phyloP scores from a whole-genome alignment of 1,140 invertebrate genomes.

The Tetragonula clypearis region DNA sequence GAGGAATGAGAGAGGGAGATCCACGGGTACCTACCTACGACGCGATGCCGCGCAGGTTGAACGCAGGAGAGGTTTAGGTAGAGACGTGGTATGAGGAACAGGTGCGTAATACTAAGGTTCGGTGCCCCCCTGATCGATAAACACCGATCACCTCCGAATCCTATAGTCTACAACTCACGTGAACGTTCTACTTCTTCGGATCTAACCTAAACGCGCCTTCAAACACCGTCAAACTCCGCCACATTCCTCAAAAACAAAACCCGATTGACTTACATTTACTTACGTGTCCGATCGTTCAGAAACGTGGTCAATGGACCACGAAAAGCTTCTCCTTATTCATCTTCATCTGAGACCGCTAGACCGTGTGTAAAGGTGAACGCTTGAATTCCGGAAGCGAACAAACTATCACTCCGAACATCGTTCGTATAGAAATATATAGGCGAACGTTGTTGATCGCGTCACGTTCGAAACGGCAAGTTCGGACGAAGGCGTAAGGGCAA shows the following conservation, averaged over 20 bases:
- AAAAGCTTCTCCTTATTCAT: neutral
- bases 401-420: neutral
- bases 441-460: neutral
- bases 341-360: neutral
- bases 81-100: conserved; percentile 76
- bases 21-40: conserved; percentile 66
- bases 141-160: neutral
- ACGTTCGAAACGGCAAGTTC: conserved; percentile 7
- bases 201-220: neutral
- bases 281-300: neutral
- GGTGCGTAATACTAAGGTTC: conserved; percentile 68
- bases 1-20: conserved; percentile 57
- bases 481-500: neutral
- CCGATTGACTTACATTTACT: too few species aligned
- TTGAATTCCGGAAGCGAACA: neutral
- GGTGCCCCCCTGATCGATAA: conserved; percentile 48
- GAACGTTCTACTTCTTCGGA: too few species aligned
- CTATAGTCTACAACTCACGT: neutral
- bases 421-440: neutral
- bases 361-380: too few species aligned
- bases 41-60: conserved; percentile 77
- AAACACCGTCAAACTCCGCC: neutral
- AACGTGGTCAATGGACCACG: neutral
- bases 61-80: conserved; percentile 78
- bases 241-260: neutral